phyloP scores from a whole-genome alignment of 2,113 vertebrate genomes.

The Ramphastos sulfuratus region DNA sequence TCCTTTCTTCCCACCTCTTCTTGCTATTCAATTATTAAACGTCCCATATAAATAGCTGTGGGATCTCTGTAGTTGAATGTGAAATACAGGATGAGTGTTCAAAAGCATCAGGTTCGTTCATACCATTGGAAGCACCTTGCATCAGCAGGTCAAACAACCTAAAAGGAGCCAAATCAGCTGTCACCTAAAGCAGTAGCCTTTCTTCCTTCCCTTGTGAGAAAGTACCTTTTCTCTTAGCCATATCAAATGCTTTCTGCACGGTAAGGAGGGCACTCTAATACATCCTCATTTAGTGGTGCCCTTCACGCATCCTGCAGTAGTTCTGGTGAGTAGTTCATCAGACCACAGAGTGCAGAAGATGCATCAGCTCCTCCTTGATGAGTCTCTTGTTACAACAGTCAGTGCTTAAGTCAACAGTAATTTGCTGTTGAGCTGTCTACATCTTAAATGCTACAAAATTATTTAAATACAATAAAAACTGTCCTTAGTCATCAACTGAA shows the following conservation, averaged over 20 bases:
- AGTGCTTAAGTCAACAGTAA: background rate
- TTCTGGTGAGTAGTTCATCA: background rate
- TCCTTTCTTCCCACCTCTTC: background rate
- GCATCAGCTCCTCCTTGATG: background rate
- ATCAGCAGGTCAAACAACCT: background rate
- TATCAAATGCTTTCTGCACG: background rate
- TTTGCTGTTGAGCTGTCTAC: background rate
- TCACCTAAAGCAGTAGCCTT: background rate
- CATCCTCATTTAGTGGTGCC: background rate
- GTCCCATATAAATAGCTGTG: background rate
- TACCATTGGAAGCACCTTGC: background rate
- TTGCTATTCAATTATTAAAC: background rate
- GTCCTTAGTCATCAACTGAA: background rate
- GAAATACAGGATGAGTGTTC: background rate
- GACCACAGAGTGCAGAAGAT: background rate
- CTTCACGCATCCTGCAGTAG: rapidly evolving
- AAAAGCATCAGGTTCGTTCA: background rate
- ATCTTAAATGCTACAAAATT: background rate
- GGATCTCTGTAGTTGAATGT: background rate
- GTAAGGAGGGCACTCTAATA: background rate
- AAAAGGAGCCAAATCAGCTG: background rate
- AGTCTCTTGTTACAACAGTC: background rate
- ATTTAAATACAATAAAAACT: background rate
- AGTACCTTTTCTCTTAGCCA: rapidly evolving
- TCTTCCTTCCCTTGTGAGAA: background rate